Conservation (phyloP, 2,888 invertebrate genomes). For the Antheraea assamensis region DNA sequence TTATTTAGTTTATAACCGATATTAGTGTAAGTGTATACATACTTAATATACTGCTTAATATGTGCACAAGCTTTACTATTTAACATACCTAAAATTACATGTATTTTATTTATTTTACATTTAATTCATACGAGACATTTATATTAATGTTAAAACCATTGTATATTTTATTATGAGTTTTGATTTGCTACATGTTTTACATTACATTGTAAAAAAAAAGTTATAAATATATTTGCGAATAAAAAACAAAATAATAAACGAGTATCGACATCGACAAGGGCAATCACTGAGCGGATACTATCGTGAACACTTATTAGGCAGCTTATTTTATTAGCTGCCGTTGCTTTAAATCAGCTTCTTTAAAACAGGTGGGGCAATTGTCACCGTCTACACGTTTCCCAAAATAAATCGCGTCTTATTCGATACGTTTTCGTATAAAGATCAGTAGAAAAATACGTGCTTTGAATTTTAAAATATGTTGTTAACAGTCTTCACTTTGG, state of each 20-base stretch:
- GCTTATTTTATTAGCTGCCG: slow-evolving; percentile 58
- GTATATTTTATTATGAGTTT: too few species aligned
- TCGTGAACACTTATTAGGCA: slow-evolving; percentile 48
- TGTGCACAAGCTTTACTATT: too few species aligned
- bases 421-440: slow-evolving; percentile 49
- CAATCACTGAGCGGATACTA: slow-evolving; percentile 29
- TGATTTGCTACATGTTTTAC: background rate
- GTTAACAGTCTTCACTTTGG: background rate
- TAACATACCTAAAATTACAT: too few species aligned
- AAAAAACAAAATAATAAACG: slow-evolving; percentile 1
- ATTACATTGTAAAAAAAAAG: background rate
- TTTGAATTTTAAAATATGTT: slow-evolving; percentile 22
- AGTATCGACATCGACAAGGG: slow-evolving; percentile 9
- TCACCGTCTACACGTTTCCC: slow-evolving; percentile 55
- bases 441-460: slow-evolving; percentile 47
- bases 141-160: too few species aligned
- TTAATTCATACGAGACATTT: too few species aligned
- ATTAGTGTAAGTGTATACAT: too few species aligned
- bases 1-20: too few species aligned
- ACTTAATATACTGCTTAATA: too few species aligned
- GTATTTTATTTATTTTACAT: too few species aligned
- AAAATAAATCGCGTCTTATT: slow-evolving; percentile 51
- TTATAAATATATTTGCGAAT: background rate
- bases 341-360: slow-evolving; percentile 54
- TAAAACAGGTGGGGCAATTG: slow-evolving; percentile 52